These are phyloP conservation scores for Archaeoteleia sp. DNA, from an alignment of 2,888 invertebrate genomes.

Conservation along the genomic window DNA sequence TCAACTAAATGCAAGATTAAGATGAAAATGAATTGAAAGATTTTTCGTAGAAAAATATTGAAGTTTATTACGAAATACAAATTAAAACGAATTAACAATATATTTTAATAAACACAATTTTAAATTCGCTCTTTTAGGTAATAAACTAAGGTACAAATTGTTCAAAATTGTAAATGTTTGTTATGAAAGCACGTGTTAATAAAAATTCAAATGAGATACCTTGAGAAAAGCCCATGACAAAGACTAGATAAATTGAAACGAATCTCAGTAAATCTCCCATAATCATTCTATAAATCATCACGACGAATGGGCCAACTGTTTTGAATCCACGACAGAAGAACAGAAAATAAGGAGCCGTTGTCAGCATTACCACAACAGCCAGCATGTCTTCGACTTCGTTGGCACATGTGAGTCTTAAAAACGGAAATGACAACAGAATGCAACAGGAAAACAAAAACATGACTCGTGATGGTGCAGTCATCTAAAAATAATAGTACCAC, in stretches of 20 bases:
- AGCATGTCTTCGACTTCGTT: conserved; percentile 93
- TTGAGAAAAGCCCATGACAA: conserved; percentile 98
- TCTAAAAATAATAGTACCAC: conserved; percentile 76
- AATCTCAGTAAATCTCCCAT: conserved; percentile 96
- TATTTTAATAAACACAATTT: no score
- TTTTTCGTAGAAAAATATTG: no score
- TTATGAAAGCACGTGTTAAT: conserved; percentile 2
- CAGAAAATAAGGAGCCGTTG: conserved; percentile 96
- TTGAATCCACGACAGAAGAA: conserved; percentile 99
- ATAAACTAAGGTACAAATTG: no score
- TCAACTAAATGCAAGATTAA: conserved; percentile 8
- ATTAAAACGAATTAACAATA: no score
- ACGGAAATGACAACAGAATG: conserved; percentile 89
- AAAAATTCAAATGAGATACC: no score
- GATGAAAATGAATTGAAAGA: conserved; percentile 4
- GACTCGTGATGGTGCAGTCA: conserved; percentile 91
- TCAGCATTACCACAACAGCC: conserved; percentile 94
- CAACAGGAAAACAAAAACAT: conserved; percentile 96
- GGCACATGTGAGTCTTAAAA: conserved; percentile 88
- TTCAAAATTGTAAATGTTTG: not conserved
- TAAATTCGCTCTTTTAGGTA: no score
- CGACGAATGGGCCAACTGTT: conserved; percentile 99
- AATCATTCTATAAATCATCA: conserved; percentile 99
- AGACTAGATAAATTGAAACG: conserved; percentile 96
- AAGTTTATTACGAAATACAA: conserved; percentile 17